These are phyloP conservation scores for Drosophila tani DNA, from an alignment of 1,140 invertebrate genomes.

Conservation along the genomic window DNA sequence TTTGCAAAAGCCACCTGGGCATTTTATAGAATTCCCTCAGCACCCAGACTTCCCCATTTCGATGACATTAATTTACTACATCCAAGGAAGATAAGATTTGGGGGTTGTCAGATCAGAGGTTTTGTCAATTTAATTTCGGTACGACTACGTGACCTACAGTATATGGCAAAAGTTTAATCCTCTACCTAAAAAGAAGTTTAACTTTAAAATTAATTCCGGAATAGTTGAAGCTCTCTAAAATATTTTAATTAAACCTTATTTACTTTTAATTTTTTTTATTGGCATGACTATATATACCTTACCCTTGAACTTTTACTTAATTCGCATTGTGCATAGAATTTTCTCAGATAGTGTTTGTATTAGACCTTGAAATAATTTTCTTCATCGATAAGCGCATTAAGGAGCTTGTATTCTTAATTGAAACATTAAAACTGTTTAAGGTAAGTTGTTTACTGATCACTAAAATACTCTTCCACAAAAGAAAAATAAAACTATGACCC, in stretches of 20 bases:
- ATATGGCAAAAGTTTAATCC: neutral
- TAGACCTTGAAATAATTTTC: constrained; percentile 4
- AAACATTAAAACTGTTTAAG: neutral
- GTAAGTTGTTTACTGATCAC: neutral
- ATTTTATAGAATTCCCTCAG: constrained; percentile 34
- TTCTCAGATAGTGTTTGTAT: neutral
- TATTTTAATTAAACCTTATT: neutral
- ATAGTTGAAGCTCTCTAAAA: too few relatives aligned
- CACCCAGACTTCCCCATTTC: constrained; percentile 26
- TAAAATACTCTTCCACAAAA: neutral
- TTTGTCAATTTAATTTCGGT: constrained; percentile 15
- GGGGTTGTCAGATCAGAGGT: constrained; percentile 25
- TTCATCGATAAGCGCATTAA: constrained; percentile 3
- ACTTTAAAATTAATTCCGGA: too few relatives aligned
- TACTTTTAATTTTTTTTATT: neutral
- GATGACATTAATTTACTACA: constrained; percentile 59
- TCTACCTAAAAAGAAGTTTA: too few relatives aligned
- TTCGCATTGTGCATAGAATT: neutral
- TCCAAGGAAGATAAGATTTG: constrained; percentile 63
- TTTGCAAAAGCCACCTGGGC: neutral
- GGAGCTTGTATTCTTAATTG: constrained; percentile 22
- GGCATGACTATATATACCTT: neutral
- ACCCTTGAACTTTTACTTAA: too few relatives aligned
- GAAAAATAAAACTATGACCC: too few relatives aligned
- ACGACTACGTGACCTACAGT: neutral